Evolutionary conservation across 2,797 vertebrate species (phyloP).

Genomic region (Phalloptychus januarius): DNA sequence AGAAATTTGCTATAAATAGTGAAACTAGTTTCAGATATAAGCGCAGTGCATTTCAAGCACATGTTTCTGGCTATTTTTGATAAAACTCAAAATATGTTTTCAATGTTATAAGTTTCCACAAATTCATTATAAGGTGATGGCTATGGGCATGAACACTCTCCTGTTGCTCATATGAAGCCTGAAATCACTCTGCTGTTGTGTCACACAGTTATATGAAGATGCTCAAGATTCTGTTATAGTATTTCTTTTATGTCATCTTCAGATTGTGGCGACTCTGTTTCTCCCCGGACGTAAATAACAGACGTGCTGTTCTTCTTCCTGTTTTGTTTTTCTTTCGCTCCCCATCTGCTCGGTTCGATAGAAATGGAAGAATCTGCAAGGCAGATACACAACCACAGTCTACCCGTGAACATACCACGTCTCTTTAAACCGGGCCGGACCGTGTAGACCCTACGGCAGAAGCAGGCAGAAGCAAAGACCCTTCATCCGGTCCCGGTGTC

Average conservation of each 20-base stretch:
- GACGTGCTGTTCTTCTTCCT: constrained; percentile 69
- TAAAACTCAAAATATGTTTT: background rate
- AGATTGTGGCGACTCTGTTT: constrained; percentile 29
- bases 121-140: background rate
- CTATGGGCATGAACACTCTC: background rate
- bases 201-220: background rate
- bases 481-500: constrained; percentile 27
- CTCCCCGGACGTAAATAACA: constrained; percentile 66
- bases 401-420: constrained; percentile 44
- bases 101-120: background rate
- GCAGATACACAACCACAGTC: constrained; percentile 25
- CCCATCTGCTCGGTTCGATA: constrained; percentile 36
- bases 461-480: constrained; percentile 21
- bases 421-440: constrained; percentile 33
- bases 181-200: background rate
- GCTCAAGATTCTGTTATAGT: background rate
- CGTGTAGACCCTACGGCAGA: constrained; percentile 32
- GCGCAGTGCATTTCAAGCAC: background rate
- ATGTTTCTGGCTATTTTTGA: background rate
- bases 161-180: background rate
- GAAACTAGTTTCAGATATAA: background rate
- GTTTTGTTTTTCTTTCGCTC: constrained; percentile 73
- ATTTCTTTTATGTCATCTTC: background rate
- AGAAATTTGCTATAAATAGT: background rate
- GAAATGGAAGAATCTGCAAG: constrained; percentile 59